Base-by-base conservation (phyloP, 1,140 invertebrate species). In the Antheraea mylitta region DNA sequence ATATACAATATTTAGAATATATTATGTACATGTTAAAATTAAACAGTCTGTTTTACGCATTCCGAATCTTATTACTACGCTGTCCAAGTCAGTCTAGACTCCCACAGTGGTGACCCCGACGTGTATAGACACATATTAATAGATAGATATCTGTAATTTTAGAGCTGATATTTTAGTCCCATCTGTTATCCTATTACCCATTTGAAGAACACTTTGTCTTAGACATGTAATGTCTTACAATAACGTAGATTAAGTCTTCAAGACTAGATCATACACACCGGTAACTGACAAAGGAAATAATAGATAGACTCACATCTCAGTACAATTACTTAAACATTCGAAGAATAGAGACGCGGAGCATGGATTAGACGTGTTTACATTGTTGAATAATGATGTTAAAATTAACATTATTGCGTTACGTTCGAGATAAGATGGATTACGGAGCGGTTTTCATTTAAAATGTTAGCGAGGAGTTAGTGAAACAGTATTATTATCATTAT, bases 341-440 rank as follows among this genome's bases (percentile, higher is more conserved):
- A 19, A 66, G 53, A 66, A 66, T 66, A 59, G 65, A 38, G 65
- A 36, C 42, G 48, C 22, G 10, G 30, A 59, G 19, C 53, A 30
- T 61, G 65, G 65, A 66, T 66, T 66, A 66, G 48, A 66, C 53
- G 48, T 37, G 65, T 66, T 59, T 66, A 66, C 65, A 59, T 58
- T 66, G 65, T 66, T 58, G 16, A 59, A 59, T 66, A 59, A 66
- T 59, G 53, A 58, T 19, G 48, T 10, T 42, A 61, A 61, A 61
- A 45, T 48, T 65, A 65, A 66, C 65, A 66, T n/a, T 58, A 19
- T 66, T 66, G 13, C 22, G 48, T 30, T 53, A 30, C 45, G 45
- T 6, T 9, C 45, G 13, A 53, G 45, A 53, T 53, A 53, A 53
- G 45, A 53, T n/a, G 45, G 45, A 53, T 53, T 16, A 53, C 16